These are phyloP conservation scores for Scomber scombrus DNA, from an alignment of 2,113 vertebrate species.

Conservation along the genomic window DNA sequence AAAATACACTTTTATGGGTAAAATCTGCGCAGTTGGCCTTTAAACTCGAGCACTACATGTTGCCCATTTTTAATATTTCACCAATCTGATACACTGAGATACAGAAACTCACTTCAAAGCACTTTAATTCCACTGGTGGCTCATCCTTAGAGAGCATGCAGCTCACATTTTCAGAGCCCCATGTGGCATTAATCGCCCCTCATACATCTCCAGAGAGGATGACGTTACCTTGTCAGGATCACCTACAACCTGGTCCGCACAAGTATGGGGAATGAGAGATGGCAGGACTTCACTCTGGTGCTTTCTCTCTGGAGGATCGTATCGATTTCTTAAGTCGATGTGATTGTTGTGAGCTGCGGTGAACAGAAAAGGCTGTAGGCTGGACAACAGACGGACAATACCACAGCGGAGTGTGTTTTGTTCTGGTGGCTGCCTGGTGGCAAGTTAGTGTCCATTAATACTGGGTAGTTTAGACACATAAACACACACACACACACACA, in stretches of 20 bases:
- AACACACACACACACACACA: not conserved
- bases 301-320: slow-evolving; percentile 43
- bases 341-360: slow-evolving; percentile 18
- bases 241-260: slow-evolving; percentile 29
- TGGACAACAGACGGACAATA: slow-evolving; percentile 7
- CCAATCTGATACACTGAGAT: too few relatives aligned
- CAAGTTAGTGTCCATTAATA: not conserved
- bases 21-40: too few relatives aligned
- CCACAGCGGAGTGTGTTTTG: slow-evolving; percentile 1
- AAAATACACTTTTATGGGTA: too few relatives aligned
- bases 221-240: slow-evolving; percentile 41
- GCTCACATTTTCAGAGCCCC: not conserved
- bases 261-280: slow-evolving; percentile 15
- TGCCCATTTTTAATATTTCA: too few relatives aligned
- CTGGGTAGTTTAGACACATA: not conserved
- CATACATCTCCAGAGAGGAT: not conserved
- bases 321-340: slow-evolving; percentile 46
- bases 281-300: slow-evolving; percentile 40
- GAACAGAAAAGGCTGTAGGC: slow-evolving; percentile 19
- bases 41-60: too few relatives aligned
- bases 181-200: slow-evolving; percentile 29
- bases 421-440: not conserved
- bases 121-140: too few relatives aligned
- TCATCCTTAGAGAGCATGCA: not conserved
- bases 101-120: too few relatives aligned